Evolutionary conservation across 1,140 invertebrate genomes (phyloP), one percentile per base, ranked within the genome.

Genomic region (Pseudomyrmex gracilis): DNA sequence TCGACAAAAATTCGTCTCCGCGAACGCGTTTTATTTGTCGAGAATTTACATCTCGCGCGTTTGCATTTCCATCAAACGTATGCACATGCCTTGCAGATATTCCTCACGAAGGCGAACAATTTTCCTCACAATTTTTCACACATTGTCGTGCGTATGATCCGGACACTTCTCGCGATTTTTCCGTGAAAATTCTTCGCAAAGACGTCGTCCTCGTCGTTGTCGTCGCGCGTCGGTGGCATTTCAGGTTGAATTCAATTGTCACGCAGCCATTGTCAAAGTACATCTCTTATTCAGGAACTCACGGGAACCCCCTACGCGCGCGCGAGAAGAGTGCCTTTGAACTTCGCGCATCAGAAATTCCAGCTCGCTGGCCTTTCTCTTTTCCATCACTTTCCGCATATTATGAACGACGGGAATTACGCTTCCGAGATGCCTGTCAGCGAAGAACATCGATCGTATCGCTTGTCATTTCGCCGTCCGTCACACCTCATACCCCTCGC

Each of bases 261-360:
- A 17, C 66, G 76, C 64, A 47, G 66, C 66, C 22, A 80, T 71
- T 80, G 66, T 80, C 66, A 60, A 71, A 80, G 76, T 70, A 58
- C 76, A 70, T 71, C 66, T 80, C 64, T 68, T 70, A 71, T 80
- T 80, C 76, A 49, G n/a, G 53, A 67, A 80, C 43, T 70, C 34
- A 5, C n/a, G 20, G 47, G 8, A 17, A 76, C 47, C 13, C 47
- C 1, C 43, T 53, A n/a, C 43, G 43, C n/a, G 34, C 34, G 34
- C 34, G 34, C 34, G 34, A 34, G 34, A 34, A 34, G 34, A 17
- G 51, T 58, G 43, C 22, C 66, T 80, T 80, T 80, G 53, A 71
- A 58, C 53, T 77, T 43, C 15, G 76, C 43, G 55, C 22, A n/a
- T 58, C 15, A 4, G 55, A 80, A 49, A 47, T 80, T 80, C 53